A percentile compares a stretch with the other conserved stretches of the same genome.
Conservation (phyloP, 2,113 vertebrate genomes). For the Pyxicephalus adspersus region DNA sequence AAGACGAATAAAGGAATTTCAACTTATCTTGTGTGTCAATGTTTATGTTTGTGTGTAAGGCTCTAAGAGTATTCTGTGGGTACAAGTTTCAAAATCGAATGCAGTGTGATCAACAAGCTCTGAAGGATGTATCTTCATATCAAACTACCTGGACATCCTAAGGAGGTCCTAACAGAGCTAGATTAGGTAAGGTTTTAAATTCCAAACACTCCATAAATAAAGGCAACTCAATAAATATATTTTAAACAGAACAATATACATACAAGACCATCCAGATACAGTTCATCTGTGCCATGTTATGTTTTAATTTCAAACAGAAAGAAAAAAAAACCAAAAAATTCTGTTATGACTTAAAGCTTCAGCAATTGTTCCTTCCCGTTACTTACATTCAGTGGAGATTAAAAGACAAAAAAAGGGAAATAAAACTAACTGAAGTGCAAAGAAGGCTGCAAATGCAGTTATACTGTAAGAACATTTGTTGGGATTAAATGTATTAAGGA, state of each 20-base stretch:
- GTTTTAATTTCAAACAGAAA: conserved; percentile 26
- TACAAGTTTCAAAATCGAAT: too few species aligned
- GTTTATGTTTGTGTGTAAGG: too few species aligned
- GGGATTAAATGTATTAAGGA: conserved; percentile 7
- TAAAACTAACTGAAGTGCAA: conserved; percentile 33
- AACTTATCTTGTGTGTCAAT: too few species aligned
- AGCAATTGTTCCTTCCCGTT: not conserved
- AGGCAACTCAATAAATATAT: not conserved
- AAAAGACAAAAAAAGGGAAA: conserved; percentile 28
- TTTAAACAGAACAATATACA: not conserved
- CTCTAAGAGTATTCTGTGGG: too few species aligned
- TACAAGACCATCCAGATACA: not conserved
- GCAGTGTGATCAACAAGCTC: too few species aligned
- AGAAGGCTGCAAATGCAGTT: conserved; percentile 8
- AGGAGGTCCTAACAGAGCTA: too few species aligned
- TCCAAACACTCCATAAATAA: too few species aligned
- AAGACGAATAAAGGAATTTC: too few species aligned
- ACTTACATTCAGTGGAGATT: conserved; percentile 47
- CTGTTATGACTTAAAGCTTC: conserved; percentile 50
- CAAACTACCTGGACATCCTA: too few species aligned
- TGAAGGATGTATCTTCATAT: too few species aligned
- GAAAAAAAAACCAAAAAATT: conserved; percentile 30
- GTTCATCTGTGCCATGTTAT: conserved; percentile 51
- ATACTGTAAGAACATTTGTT: not conserved
- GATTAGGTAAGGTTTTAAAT: too few species aligned